Conservation (phyloP, 2,888 invertebrate genomes). For the Trilocha varians region DNA sequence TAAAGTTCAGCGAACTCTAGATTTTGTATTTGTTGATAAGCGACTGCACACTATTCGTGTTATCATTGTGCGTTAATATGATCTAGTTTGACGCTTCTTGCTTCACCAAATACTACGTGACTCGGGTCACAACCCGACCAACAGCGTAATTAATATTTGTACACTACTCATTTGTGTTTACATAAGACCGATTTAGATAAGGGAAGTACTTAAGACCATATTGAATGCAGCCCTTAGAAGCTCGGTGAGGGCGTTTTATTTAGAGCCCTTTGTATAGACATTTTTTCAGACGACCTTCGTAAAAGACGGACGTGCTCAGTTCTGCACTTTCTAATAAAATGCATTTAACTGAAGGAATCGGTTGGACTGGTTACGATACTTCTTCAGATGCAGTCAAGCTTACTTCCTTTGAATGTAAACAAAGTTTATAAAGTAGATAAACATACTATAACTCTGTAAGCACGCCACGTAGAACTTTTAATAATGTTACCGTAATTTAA, state of each 20-base stretch:
- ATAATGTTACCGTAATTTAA: background rate
- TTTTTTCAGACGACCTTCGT: background rate
- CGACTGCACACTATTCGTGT: conserved; percentile 20
- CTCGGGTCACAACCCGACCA: conserved; percentile 10
- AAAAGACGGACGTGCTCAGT: background rate
- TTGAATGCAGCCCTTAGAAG: background rate
- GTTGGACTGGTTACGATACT: background rate
- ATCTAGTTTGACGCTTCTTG: conserved; percentile 21
- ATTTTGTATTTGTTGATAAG: conserved; percentile 23
- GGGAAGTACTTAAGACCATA: background rate
- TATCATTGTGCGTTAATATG: conserved; percentile 35
- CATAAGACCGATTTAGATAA: background rate
- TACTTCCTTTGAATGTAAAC: background rate
- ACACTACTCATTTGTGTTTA: too few species aligned
- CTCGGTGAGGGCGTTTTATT: background rate
- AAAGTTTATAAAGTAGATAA: too few species aligned
- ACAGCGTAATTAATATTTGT: background rate
- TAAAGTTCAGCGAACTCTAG: conserved; percentile 31
- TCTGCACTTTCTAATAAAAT: background rate
- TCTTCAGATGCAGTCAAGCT: background rate
- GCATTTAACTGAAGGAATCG: background rate
- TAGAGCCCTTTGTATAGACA: background rate
- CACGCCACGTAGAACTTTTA: background rate
- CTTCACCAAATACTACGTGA: conserved; percentile 23
- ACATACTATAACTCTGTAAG: too few species aligned